Evolutionary conservation across 2,888 invertebrate species (phyloP), one percentile per base, ranked within the genome.

Genomic region (Archaeoteleia sp.): DNA sequence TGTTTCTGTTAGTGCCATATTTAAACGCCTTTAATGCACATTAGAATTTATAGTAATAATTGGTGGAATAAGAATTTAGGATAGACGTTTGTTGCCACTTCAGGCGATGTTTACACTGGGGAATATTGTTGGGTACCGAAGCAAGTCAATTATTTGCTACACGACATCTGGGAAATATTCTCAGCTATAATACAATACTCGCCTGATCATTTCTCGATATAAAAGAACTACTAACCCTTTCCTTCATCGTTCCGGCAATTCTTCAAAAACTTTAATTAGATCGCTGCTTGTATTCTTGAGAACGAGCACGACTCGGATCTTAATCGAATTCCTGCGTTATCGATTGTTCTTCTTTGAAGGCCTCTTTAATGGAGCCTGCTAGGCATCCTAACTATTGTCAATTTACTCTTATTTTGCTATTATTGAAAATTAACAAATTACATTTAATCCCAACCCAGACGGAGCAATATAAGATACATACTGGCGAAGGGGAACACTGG

Each of bases 261-360:
- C 32, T 32, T 53, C 10, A 53, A 43, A 54, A 43, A 55, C 20
- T 45, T 45, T 55, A 55, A 55, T 55, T 55, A 55, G 45, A 55
- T 45, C 30, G 29, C 29, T 43, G 43, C 25, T 35, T 43, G 42
- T 54, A 35, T 54, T 54, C 54, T 54, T 23, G 43, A 32, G 17
- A 42, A 54, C 14, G 14, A 17, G 37, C 37, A 37, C 7, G 43
- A 43, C n/a, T 34, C 55, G 37, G 43, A 55, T 37, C 55, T 55
- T 55, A 55, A 55, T 55, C 43, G 37, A 55, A 55, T 55, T 55
- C 55, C 45, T 45, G 35, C 17, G 8, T 34, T 43, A 54, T 54
- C 54, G 42, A 54, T 54, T 54, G 12, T 4, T 15, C 32, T 7
- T 34, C 25, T 34, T 43, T 25, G 34, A 43, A 54, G 34, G 43